phyloP scores from a whole-genome alignment of 92 coral and sea anemone species.

The Zoanthus solanderi region DNA sequence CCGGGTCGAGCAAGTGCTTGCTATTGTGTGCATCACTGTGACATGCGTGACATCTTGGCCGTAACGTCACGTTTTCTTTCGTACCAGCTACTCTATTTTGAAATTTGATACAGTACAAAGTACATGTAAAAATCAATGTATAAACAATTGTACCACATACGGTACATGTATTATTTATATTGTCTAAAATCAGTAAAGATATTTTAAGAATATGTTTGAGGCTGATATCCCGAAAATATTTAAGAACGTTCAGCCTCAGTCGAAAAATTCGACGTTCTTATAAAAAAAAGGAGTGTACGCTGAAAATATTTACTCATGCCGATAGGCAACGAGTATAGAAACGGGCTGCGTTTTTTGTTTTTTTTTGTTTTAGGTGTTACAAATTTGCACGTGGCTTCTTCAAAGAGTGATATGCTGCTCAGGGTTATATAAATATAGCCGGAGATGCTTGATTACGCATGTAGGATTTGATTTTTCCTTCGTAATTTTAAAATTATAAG shows the following conservation, averaged over 20 bases:
- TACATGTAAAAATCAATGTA: slow-evolving; percentile 26
- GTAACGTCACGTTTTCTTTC: background rate
- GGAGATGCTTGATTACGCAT: too few species aligned
- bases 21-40: slow-evolving; percentile 30
- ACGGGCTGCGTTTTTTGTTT: too few species aligned
- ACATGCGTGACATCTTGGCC: slow-evolving; percentile 40
- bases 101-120: slow-evolving; percentile 31
- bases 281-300: too few species aligned
- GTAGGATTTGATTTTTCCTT: too few species aligned
- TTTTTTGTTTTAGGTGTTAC: too few species aligned
- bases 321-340: too few species aligned
- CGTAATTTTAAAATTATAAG: too few species aligned
- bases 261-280: slow-evolving; percentile 24
- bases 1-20: slow-evolving; percentile 37
- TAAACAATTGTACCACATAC: slow-evolving; percentile 16
- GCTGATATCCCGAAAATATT: slow-evolving; percentile 43
- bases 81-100: slow-evolving; percentile 21
- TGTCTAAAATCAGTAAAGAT: slow-evolving; percentile 13
- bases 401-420: too few species aligned
- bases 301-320: too few species aligned
- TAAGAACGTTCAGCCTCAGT: slow-evolving; percentile 24
- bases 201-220: slow-evolving; percentile 35
- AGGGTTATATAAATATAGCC: too few species aligned
- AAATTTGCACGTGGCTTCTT: too few species aligned
- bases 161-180: slow-evolving; percentile 17